Evolutionary conservation across 2,797 vertebrate genomes (phyloP).

Genomic region (Melanotaenia maccullochi): DNA sequence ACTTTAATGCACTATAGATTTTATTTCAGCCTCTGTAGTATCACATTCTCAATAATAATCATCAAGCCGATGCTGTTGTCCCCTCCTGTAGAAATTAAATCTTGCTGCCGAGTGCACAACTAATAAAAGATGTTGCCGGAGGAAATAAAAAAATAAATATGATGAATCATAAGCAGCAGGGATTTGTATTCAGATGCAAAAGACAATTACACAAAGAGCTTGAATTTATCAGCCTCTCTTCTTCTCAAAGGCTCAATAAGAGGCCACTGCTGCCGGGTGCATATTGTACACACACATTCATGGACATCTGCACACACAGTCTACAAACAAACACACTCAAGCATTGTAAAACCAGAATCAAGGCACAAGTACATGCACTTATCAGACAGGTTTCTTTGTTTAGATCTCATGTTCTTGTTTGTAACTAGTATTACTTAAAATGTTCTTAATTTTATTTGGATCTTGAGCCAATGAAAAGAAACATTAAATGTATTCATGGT

Average conservation of each 20-base stretch:
- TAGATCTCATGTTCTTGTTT: constrained; percentile 10
- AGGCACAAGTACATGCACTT: constrained; percentile 25
- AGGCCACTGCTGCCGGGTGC: constrained; percentile 71
- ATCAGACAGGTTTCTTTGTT: constrained; percentile 11
- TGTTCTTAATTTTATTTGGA: constrained; percentile 8
- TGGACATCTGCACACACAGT: constrained; percentile 39
- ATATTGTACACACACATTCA: constrained; percentile 17
- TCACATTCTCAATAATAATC: constrained; percentile 99
- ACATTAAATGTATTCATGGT: not conserved
- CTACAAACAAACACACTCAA: constrained; percentile 21
- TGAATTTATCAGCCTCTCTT: constrained; percentile 89
- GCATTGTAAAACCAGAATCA: constrained; percentile 35
- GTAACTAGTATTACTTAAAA: constrained; percentile 20
- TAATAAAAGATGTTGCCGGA: constrained; percentile 98
- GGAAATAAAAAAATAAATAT: constrained; percentile 99
- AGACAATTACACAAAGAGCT: constrained; percentile 95
- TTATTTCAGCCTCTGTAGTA: constrained; percentile 95
- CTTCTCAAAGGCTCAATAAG: constrained; percentile 91
- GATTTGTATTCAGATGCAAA: constrained; percentile 90
- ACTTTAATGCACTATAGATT: constrained; percentile 99
- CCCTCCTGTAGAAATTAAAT: constrained; percentile 98
- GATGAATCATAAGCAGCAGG: constrained; percentile 95
- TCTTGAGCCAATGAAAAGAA: not conserved
- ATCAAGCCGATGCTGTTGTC: constrained; percentile 95
- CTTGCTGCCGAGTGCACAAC: constrained; percentile 95